Evolutionary conservation across 2,113 vertebrate species (phyloP).

Genomic region (Piprites chloris): DNA sequence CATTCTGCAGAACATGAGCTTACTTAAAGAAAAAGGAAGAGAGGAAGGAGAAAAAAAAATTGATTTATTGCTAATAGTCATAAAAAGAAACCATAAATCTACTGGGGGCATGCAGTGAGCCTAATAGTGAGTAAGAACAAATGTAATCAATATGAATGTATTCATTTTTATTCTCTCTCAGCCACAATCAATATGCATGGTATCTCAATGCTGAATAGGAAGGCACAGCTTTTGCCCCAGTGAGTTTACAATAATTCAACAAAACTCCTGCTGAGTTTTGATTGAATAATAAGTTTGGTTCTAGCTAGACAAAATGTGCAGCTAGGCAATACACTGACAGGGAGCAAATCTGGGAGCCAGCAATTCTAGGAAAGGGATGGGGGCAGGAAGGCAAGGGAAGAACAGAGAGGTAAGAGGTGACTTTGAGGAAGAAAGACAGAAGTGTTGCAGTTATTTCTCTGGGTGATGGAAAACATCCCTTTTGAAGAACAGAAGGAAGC

Average conservation of each 20-base stretch:
- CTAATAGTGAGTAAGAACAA: slow-evolving; percentile 28
- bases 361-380: not conserved
- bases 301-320: not conserved
- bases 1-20: not conserved
- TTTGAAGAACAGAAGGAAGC: not conserved
- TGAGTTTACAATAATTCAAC: slow-evolving; percentile 43
- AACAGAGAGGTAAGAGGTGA: not conserved
- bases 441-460: not conserved
- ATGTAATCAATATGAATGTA: slow-evolving; percentile 57
- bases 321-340: not conserved
- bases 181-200: slow-evolving; percentile 15
- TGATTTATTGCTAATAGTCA: slow-evolving; percentile 29
- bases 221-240: slow-evolving; percentile 22
- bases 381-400: not conserved
- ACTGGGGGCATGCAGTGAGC: not conserved
- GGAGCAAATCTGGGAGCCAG: not conserved
- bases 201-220: not conserved
- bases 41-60: not conserved
- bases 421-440: not conserved
- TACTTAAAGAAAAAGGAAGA: not conserved
- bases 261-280: slow-evolving; percentile 35
- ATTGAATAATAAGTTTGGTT: slow-evolving; percentile 15
- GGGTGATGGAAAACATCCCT: not conserved
- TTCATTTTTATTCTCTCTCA: slow-evolving; percentile 53
- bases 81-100: slow-evolving; percentile 46